phyloP scores from a whole-genome alignment of 2,888 invertebrate species.

The Agrypnus murinus region DNA sequence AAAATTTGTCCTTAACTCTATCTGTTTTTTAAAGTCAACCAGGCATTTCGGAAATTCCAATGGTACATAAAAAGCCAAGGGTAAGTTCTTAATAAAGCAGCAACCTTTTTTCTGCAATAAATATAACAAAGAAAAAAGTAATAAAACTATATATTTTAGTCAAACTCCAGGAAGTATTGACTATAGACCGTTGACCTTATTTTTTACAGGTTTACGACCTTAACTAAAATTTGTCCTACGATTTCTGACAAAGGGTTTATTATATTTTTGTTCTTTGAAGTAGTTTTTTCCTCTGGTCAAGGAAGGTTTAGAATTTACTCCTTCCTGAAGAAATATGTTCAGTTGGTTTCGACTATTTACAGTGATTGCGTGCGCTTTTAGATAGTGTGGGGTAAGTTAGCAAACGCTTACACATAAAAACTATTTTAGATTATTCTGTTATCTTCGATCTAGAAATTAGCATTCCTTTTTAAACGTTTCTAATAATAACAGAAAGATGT shows the following conservation, averaged over 20 bases:
- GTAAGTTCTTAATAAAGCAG: constrained; percentile 24
- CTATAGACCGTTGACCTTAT: constrained; percentile 55
- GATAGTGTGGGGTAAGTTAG: background rate
- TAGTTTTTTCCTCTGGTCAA: background rate
- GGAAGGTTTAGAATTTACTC: constrained; percentile 2
- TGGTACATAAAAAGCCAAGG: constrained; percentile 25
- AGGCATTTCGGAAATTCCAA: background rate
- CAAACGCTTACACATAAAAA: background rate
- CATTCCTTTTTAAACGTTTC: background rate
- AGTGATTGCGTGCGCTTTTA: background rate
- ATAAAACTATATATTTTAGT: constrained; percentile 47
- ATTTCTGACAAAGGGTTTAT: constrained; percentile 61
- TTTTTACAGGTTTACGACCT: constrained; percentile 61
- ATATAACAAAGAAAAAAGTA: constrained; percentile 41
- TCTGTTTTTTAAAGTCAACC: too few species aligned
- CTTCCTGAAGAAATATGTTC: background rate
- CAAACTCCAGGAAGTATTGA: constrained; percentile 31
- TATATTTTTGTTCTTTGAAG: constrained; percentile 23
- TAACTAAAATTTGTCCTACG: constrained; percentile 55
- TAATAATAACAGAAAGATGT: background rate
- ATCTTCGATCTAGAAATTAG: too few species aligned
- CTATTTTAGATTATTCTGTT: too few species aligned
- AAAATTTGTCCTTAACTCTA: too few species aligned
- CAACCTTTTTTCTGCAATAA: constrained; percentile 30
- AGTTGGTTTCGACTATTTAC: background rate